Percentiles rank a stretch among this genome's conserved stretches.
These are phyloP conservation scores for Artibeus jamaicensis DNA, from an alignment of 2,797 vertebrate species.

Conservation along the genomic window DNA sequence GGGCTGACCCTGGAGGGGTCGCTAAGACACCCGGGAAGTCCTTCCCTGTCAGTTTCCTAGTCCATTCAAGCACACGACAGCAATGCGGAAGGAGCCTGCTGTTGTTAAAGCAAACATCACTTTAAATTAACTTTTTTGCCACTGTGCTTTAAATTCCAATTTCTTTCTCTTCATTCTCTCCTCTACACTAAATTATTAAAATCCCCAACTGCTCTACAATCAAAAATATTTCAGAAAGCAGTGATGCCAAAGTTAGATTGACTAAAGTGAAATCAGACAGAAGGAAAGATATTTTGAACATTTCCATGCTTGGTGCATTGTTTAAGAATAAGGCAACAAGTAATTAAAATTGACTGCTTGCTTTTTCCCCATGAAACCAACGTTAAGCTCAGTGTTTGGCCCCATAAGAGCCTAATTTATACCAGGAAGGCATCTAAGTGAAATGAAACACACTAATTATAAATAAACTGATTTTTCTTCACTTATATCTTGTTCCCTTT, in stretches of 20 bases:
- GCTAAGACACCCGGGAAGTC: constrained; percentile 82
- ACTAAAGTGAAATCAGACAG: constrained; percentile 65
- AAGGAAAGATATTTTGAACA: constrained; percentile 73
- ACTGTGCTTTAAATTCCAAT: constrained; percentile 81
- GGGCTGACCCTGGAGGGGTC: constrained; percentile 85
- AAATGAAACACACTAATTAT: constrained; percentile 27
- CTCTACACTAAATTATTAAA: constrained; percentile 82
- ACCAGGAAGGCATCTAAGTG: background rate
- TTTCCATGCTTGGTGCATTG: constrained; percentile 66
- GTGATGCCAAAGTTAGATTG: constrained; percentile 73
- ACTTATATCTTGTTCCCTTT: background rate
- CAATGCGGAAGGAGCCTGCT: constrained; percentile 81
- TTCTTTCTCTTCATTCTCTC: constrained; percentile 63
- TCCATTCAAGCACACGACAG: constrained; percentile 85
- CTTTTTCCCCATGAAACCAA: constrained; percentile 16
- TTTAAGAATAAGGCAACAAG: constrained; percentile 61
- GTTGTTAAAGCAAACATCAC: constrained; percentile 82
- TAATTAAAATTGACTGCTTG: constrained; percentile 64
- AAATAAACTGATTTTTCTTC: constrained; percentile 10
- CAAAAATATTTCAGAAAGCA: constrained; percentile 75
- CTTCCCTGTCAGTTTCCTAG: constrained; percentile 83
- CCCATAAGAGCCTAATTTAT: constrained; percentile 29
- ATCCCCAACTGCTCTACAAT: constrained; percentile 73
- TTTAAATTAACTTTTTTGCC: constrained; percentile 86
- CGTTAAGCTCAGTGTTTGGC: background rate